Evolutionary conservation across 2,888 invertebrate genomes (phyloP), one percentile per base, ranked within the genome.

Genomic region (Dicyrtoma fusca): DNA sequence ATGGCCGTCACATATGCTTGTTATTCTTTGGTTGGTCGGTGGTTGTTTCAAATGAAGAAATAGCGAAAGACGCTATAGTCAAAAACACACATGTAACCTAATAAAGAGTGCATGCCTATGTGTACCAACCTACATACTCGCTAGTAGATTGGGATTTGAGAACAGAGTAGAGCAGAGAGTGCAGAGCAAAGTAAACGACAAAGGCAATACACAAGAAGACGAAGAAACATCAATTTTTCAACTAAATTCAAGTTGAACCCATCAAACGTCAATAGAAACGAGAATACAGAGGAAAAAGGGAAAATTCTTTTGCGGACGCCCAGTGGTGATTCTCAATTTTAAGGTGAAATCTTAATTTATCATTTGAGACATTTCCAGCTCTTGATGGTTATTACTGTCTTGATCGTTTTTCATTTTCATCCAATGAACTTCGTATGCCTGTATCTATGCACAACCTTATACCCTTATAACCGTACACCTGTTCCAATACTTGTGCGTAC

Each of bases 331-430:
- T 66, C 66, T 53, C 66, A 61, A 69, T 69, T 69, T 68, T 69
- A 59, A 59, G 69, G 69, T 69, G 69, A 75, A 68, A 70, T 71
- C 73, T 75, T 75, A 75, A 75, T 75, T 75, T 75, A 75, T 75
- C 75, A 75, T 71, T 71, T 68, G 75, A 75, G 73, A 71, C 73
- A 73, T 57, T 59, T 72, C 17, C 17, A 47, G 14, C 23, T 63
- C 47, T 63, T 21, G 44, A 49, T 47, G 63, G 63, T 63, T 63
- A 45, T 64, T 61, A 42, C 42, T 65, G 65, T 49, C 65, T 53
- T 51, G 65, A 49, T 53, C 51, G 65, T 65, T 65, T 53, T 61
- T 61, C 61, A 61, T 65, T 53, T 42, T 61, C 61, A 61, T 61
- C 61, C 61, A 61, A 61, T n/a, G 53, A 53, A 53, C 53, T 53